A percentile compares a stretch with the other conserved stretches of the same genome.
Conservation (phyloP, 2,797 vertebrate genomes). For the Enteromius thamalakanensis region DNA sequence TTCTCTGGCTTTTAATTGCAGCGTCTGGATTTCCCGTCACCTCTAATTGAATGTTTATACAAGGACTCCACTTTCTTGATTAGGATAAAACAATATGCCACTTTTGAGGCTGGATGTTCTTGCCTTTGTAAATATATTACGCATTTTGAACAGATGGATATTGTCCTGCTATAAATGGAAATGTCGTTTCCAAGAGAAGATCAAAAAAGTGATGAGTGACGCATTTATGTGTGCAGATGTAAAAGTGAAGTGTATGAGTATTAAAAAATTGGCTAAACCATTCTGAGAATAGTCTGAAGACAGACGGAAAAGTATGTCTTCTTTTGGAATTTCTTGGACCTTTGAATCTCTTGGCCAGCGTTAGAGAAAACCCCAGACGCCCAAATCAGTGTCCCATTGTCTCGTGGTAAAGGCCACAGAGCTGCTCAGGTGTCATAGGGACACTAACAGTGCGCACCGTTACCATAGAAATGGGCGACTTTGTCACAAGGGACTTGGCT, state of each 20-base stretch:
- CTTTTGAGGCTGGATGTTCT: conserved; percentile 1
- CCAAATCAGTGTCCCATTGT: conserved; percentile 21
- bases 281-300: background rate
- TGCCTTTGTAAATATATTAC: conserved; percentile 4
- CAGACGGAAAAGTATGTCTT: background rate
- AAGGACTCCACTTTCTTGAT: conserved; percentile 65
- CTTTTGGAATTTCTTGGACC: conserved; percentile 15
- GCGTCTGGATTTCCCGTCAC: conserved; percentile 61
- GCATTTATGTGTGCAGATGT: background rate
- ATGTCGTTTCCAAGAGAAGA: conserved; percentile 1
- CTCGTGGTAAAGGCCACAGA: conserved; percentile 26
- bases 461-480: conserved; percentile 45
- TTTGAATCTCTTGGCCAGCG: background rate
- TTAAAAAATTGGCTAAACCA: background rate
- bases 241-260: conserved; percentile 3
- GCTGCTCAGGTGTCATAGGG: conserved; percentile 33
- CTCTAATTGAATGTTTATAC: conserved; percentile 72
- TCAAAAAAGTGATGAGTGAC: background rate
- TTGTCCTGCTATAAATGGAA: background rate
- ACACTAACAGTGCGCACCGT: conserved; percentile 8
- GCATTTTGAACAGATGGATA: background rate
- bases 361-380: conserved; percentile 22
- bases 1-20: conserved; percentile 62
- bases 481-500: conserved; percentile 4
- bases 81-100: conserved; percentile 68